Evolutionary conservation across 2,888 invertebrate genomes (phyloP).

Genomic region (Eledona agricola): DNA sequence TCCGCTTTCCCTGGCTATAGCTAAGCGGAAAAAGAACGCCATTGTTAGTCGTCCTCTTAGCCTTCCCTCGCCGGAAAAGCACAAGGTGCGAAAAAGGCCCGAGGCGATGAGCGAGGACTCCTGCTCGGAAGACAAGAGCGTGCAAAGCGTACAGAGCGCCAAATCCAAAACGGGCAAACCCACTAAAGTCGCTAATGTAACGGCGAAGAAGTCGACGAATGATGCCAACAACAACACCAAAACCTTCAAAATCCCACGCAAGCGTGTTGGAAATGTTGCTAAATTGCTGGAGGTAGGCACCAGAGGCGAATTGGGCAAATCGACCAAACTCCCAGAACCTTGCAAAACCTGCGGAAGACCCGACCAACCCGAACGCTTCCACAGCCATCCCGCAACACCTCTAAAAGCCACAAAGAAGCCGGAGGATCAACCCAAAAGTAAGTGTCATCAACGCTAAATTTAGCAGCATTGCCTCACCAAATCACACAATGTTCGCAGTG

Average conservation of each 20-base stretch:
- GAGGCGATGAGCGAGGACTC: slow-evolving; percentile 50
- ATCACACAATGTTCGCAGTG: slow-evolving; percentile 44
- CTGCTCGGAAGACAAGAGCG: slow-evolving; percentile 53
- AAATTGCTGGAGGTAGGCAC: slow-evolving; percentile 28
- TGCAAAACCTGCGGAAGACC: slow-evolving; percentile 74
- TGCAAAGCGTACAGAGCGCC: slow-evolving; percentile 40
- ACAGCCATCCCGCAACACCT: slow-evolving; percentile 66
- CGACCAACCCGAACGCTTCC: slow-evolving; percentile 74
- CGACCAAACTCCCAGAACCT: slow-evolving; percentile 63
- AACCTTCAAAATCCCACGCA: slow-evolving; percentile 41
- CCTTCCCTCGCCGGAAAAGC: slow-evolving; percentile 41
- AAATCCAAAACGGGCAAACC: slow-evolving; percentile 33
- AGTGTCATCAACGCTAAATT: slow-evolving; percentile 27
- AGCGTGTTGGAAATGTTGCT: slow-evolving; percentile 25
- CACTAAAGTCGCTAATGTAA: slow-evolving; percentile 30
- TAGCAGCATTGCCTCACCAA: slow-evolving; percentile 5
- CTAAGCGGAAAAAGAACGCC: slow-evolving; percentile 41
- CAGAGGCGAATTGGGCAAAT: slow-evolving; percentile 42
- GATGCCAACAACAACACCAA: slow-evolving; percentile 48
- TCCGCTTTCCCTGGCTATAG: slow-evolving; percentile 49
- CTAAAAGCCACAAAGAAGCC: slow-evolving; percentile 42
- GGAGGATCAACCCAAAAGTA: slow-evolving; percentile 44
- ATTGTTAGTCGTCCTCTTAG: slow-evolving; percentile 49
- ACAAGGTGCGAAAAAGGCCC: slow-evolving; percentile 30
- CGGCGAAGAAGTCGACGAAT: slow-evolving; percentile 37